Percentiles rank a stretch among this genome's conserved stretches.
These are phyloP conservation scores for Acanthacorydalis orientalis DNA, from an alignment of 2,888 invertebrate genomes.

Conservation along the genomic window DNA sequence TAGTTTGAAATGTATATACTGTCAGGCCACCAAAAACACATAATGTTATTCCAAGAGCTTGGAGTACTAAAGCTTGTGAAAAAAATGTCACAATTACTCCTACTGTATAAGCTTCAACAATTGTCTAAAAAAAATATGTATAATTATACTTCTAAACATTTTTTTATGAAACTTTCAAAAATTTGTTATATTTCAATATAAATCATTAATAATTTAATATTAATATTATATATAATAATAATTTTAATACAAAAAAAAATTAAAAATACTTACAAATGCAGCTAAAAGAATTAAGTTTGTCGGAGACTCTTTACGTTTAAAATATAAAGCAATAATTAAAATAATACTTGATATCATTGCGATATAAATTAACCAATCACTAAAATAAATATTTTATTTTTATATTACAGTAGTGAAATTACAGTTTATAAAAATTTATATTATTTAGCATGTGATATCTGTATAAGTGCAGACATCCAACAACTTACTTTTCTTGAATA, in stretches of 20 bases:
- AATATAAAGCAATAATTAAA: slow-evolving; percentile 48
- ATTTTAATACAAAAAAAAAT: background rate
- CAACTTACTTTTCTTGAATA: slow-evolving; percentile 50
- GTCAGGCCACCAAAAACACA: slow-evolving; percentile 59
- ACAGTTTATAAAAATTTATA: background rate
- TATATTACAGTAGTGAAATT: background rate
- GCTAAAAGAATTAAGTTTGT: slow-evolving; percentile 63
- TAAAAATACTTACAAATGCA: slow-evolving; percentile 50
- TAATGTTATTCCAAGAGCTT: slow-evolving; percentile 62
- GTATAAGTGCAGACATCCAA: slow-evolving; percentile 4
- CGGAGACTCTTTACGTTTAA: slow-evolving; percentile 61
- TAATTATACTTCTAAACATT: background rate
- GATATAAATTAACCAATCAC: slow-evolving; percentile 48
- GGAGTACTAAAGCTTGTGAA: slow-evolving; percentile 54
- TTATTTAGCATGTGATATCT: no score
- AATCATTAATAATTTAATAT: no score
- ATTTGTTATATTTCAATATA: no score
- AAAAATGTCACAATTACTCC: slow-evolving; percentile 67
- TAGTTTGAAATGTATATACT: slow-evolving; percentile 71
- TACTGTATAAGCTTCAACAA: slow-evolving; percentile 59
- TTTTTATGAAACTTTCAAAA: no score
- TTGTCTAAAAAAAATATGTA: slow-evolving; percentile 40
- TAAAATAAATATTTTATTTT: slow-evolving; percentile 22
- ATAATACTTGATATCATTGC: slow-evolving; percentile 47
- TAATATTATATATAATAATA: no score